A percentile compares a stretch with the other conserved stretches of the same genome.
These are phyloP conservation scores for Heliconius charithonia DNA, from an alignment of 2,888 invertebrate species.

Conservation along the genomic window DNA sequence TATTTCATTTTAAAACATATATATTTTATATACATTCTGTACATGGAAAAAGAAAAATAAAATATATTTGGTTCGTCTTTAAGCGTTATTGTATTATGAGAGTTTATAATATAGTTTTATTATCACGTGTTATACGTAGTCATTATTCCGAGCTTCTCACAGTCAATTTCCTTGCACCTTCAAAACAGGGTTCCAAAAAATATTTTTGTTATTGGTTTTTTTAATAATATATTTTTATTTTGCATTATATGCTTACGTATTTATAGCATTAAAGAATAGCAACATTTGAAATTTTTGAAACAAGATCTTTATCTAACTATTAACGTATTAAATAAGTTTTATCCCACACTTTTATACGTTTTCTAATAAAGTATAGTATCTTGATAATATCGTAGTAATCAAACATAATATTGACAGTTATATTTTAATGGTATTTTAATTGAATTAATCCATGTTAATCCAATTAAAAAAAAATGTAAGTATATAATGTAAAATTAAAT, in stretches of 20 bases:
- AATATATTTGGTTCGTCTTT: constrained; percentile 32
- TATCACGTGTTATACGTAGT: neutral
- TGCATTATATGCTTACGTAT: no score
- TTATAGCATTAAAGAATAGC: neutral
- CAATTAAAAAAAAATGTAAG: no score
- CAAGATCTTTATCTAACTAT: no score
- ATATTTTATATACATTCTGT: neutral
- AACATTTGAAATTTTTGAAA: neutral
- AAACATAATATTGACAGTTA: no score
- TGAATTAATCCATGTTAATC: no score
- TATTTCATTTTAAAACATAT: neutral
- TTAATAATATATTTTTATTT: neutral
- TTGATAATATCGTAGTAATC: no score
- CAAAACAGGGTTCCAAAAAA: constrained; percentile 39
- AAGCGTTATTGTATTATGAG: neutral
- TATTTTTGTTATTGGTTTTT: neutral
- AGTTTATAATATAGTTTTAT: constrained; percentile 32
- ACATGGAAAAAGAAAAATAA: constrained; percentile 10
- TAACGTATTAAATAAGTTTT: no score
- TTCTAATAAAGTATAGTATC: no score
- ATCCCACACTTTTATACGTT: no score
- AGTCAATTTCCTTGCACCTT: constrained; percentile 33
- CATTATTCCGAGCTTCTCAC: constrained; percentile 41
- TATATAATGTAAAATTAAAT: no score
- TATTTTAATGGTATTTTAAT: no score